Percentiles rank a stretch among this genome's conserved stretches.
Conservation (phyloP, 2,113 vertebrate genomes). For the Tinamus guttatus region DNA sequence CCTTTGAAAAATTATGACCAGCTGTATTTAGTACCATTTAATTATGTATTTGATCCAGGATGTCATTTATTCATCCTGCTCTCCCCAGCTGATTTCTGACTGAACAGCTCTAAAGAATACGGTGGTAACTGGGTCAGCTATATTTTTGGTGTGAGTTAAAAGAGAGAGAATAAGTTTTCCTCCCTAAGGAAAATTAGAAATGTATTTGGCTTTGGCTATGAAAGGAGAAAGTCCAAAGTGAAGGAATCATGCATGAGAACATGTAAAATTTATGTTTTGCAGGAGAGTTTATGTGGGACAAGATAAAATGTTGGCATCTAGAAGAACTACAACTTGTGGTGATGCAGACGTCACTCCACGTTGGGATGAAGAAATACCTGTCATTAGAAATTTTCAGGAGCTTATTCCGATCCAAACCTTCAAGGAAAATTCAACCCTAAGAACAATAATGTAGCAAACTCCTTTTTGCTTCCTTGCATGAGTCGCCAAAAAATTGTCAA, state of each 20-base stretch:
- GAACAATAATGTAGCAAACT: not conserved
- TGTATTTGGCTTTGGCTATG: not conserved
- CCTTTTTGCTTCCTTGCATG: not conserved
- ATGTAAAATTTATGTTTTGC: not conserved
- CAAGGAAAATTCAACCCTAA: not conserved
- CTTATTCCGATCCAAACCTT: not conserved
- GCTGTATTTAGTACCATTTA: constrained; percentile 49
- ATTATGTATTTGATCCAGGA: constrained; percentile 51
- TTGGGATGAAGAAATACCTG: not conserved
- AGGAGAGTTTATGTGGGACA: not conserved
- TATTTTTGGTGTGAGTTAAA: constrained; percentile 39
- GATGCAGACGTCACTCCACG: not conserved
- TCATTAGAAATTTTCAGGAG: not conserved
- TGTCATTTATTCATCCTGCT: constrained; percentile 39
- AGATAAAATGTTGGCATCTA: not conserved
- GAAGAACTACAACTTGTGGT: not conserved
- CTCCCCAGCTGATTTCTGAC: constrained; percentile 56
- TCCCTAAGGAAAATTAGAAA: not conserved
- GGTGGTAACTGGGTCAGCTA: constrained; percentile 44
- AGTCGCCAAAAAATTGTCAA: not conserved
- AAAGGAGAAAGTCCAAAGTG: not conserved
- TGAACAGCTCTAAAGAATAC: not conserved
- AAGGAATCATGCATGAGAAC: not conserved
- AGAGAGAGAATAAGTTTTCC: constrained; percentile 29
- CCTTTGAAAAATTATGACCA: constrained; percentile 41